Evolutionary conservation across 2,888 invertebrate genomes (phyloP).

Genomic region (Macropis europaea): DNA sequence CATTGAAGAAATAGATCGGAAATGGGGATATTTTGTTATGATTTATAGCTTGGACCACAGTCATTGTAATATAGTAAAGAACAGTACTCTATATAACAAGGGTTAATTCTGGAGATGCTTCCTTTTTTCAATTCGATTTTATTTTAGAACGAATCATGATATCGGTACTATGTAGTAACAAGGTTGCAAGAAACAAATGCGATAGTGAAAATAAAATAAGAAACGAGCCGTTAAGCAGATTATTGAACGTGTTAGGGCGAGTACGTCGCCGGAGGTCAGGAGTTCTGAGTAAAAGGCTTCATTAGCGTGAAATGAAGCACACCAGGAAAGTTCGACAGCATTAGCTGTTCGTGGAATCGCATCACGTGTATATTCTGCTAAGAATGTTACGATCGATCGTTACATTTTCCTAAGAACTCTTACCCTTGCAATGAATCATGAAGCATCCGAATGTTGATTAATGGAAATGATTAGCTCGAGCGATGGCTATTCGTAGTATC

Average conservation of each 20-base stretch:
- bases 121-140: too few relatives aligned
- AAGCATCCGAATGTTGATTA: too few relatives aligned
- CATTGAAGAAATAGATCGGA: too few relatives aligned
- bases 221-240: constrained; percentile 35
- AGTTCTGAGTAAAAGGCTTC: constrained; percentile 46
- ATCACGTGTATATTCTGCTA: constrained; percentile 13
- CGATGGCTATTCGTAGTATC: too few relatives aligned
- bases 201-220: constrained; percentile 28
- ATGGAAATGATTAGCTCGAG: too few relatives aligned
- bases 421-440: not conserved
- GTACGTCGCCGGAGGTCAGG: constrained; percentile 32
- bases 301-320: constrained; percentile 41
- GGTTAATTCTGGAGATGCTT: too few relatives aligned
- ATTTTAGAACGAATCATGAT: not conserved
- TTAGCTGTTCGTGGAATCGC: constrained; percentile 38
- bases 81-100: too few relatives aligned
- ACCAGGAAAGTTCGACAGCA: constrained; percentile 43
- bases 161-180: not conserved
- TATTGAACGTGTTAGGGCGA: constrained; percentile 23
- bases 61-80: too few relatives aligned
- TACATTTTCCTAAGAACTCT: not conserved
- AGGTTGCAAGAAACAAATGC: not conserved
- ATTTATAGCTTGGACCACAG: too few relatives aligned
- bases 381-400: constrained; percentile 17
- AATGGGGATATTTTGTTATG: too few relatives aligned